These are phyloP conservation scores for Panthera leo DNA, from an alignment of 2,113 vertebrate species.

Conservation along the genomic window DNA sequence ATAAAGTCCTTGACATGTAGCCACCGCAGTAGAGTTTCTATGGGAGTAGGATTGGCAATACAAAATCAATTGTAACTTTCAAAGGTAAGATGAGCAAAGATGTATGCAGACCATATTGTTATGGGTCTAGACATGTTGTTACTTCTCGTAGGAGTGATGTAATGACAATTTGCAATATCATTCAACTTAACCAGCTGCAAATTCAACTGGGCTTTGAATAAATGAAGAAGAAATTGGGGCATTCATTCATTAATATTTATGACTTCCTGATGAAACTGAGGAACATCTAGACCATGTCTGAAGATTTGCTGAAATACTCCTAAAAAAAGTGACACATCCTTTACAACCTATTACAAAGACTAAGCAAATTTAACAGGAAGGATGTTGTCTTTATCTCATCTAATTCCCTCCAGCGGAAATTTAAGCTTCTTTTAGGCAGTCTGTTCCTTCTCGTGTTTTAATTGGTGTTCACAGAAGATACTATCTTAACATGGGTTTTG, in stretches of 20 bases:
- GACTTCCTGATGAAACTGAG: slow-evolving; percentile 30
- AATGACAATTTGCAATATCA: background rate
- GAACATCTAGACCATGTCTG: background rate
- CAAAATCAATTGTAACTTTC: background rate
- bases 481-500: background rate
- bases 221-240: background rate
- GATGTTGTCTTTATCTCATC: background rate
- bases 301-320: slow-evolving; percentile 13
- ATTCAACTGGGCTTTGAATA: slow-evolving; percentile 42
- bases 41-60: background rate
- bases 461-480: slow-evolving; percentile 31
- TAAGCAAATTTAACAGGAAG: slow-evolving; percentile 7
- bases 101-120: background rate
- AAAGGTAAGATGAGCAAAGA: background rate
- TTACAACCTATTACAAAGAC: slow-evolving; percentile 49
- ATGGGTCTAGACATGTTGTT: background rate
- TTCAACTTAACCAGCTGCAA: background rate
- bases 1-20: background rate
- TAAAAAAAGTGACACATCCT: background rate
- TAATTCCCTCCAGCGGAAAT: slow-evolving; percentile 42
- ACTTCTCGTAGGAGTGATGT: background rate
- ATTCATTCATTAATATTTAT: slow-evolving; percentile 50
- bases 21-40: background rate
- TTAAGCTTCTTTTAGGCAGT: slow-evolving; percentile 35
- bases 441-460: slow-evolving; percentile 49